Conservation (phyloP, 1,140 invertebrate genomes). For the Platorchestia sp. region DNA sequence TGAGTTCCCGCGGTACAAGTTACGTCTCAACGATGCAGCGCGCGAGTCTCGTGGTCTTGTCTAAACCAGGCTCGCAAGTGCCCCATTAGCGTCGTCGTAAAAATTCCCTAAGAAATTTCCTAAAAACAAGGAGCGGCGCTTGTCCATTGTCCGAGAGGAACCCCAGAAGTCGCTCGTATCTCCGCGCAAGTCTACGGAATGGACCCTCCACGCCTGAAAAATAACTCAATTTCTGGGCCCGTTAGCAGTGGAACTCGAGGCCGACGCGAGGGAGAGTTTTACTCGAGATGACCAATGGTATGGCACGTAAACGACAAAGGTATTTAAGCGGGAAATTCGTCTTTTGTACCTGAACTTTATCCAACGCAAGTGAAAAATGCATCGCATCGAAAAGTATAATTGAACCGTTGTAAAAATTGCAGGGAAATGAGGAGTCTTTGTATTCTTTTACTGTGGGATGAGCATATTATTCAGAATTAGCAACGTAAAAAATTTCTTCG, state of each 20-base stretch:
- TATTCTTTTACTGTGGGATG: too few relatives aligned
- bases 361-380: too few relatives aligned
- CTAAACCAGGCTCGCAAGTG: slow-evolving; percentile 3
- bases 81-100: slow-evolving; percentile 19
- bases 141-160: neutral
- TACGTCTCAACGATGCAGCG: neutral
- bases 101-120: neutral
- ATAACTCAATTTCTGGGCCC: slow-evolving; percentile 34
- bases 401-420: too few relatives aligned
- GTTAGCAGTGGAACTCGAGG: neutral
- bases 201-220: slow-evolving; percentile 14
- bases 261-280: neutral
- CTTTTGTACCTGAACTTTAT: too few relatives aligned
- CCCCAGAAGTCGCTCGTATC: slow-evolving; percentile 7
- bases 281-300: neutral
- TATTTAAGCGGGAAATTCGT: too few relatives aligned
- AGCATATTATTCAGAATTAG: too few relatives aligned
- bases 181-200: slow-evolving; percentile 26
- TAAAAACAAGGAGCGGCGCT: neutral
- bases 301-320: too few relatives aligned
- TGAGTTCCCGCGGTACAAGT: neutral
- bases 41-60: neutral
- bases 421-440: too few relatives aligned
- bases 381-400: too few relatives aligned
- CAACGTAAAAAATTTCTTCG: too few relatives aligned